Conservation (phyloP, 1,140 invertebrate species). For the Rhagoletis pomonella region DNA sequence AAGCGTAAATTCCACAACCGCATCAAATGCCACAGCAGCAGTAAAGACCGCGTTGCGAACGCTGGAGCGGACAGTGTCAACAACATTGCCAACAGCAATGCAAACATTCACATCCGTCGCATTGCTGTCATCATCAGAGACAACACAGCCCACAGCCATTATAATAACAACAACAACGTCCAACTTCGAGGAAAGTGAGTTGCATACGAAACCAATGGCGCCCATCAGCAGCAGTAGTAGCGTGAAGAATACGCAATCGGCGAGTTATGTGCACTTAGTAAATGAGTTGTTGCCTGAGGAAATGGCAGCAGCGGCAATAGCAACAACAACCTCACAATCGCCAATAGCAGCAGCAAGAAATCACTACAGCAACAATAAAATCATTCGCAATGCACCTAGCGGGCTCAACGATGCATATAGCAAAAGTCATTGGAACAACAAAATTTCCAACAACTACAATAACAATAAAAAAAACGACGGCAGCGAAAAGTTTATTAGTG, state of each 20-base stretch:
- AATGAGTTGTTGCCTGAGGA: background rate
- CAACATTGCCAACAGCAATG: constrained; percentile 21
- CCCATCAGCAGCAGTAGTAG: background rate
- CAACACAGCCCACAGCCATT: background rate
- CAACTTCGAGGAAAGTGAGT: background rate
- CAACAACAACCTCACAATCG: constrained; percentile 10
- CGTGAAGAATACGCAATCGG: background rate
- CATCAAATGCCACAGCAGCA: background rate
- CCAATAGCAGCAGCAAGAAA: background rate
- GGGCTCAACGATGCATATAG: background rate
- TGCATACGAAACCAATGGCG: background rate
- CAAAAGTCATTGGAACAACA: background rate
- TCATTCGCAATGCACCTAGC: background rate
- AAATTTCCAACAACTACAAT: constrained; percentile 56
- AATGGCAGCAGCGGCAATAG: too few species aligned
- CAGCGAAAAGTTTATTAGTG: background rate
- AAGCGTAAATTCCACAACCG: constrained; percentile 31
- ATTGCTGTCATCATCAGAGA: constrained; percentile 21
- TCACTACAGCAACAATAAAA: background rate
- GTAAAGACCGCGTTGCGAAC: background rate
- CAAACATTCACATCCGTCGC: constrained; percentile 4
- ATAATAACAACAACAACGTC: constrained; percentile 1
- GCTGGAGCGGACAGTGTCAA: constrained; percentile 20
- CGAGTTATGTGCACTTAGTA: constrained; percentile 6
- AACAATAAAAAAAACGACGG: constrained; percentile 57